Percentiles rank a stretch among this genome's conserved stretches.
These are phyloP conservation scores for Butorides virescens DNA, from an alignment of 2,113 vertebrate species.

Conservation along the genomic window DNA sequence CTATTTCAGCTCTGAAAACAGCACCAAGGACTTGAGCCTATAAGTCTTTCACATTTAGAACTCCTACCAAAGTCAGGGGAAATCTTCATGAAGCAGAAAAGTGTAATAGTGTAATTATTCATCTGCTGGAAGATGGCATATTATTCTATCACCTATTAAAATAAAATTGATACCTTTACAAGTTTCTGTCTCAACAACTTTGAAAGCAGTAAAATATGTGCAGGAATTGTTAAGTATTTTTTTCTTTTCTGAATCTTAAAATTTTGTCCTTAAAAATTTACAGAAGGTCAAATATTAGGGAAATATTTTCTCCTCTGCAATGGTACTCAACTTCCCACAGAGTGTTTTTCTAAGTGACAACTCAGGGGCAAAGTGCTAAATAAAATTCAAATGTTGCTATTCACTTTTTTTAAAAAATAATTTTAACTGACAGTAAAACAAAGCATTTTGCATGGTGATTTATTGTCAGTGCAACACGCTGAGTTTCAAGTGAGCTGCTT, in stretches of 20 bases:
- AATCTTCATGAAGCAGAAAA: slow-evolving; percentile 43
- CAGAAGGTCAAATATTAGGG: not conserved
- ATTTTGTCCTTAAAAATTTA: slow-evolving; percentile 21
- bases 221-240: not conserved
- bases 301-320: not conserved
- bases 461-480: not conserved
- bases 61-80: slow-evolving; percentile 3
- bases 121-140: not conserved
- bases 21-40: not conserved
- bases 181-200: slow-evolving; percentile 31
- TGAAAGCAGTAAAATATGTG: slow-evolving; percentile 30
- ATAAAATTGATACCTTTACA: slow-evolving; percentile 9
- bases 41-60: not conserved
- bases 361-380: not conserved
- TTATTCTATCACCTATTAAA: slow-evolving; percentile 26
- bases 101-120: slow-evolving; percentile 10
- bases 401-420: not conserved
- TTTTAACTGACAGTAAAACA: not conserved
- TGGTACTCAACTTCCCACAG: not conserved
- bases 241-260: not conserved
- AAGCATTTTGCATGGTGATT: not conserved
- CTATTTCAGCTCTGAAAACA: not conserved
- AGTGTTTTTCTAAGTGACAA: not conserved
- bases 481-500: not conserved
- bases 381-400: not conserved